These are phyloP conservation scores for Peromyscus nudipes DNA, from an alignment of 2,797 vertebrate species.

Conservation along the genomic window DNA sequence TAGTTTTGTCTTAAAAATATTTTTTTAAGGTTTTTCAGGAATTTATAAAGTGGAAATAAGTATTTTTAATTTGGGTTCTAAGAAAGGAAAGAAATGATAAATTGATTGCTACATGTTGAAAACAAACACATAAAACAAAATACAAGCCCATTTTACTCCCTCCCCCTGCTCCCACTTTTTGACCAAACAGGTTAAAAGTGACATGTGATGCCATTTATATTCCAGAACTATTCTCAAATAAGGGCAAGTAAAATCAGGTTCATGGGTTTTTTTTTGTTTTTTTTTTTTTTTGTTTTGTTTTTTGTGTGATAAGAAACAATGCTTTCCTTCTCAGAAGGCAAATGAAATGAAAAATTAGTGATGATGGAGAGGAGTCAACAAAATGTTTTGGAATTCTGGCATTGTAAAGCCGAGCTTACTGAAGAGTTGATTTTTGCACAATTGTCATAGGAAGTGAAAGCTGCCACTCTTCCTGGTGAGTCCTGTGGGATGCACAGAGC, in stretches of 20 bases:
- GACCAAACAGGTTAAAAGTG: slow-evolving; percentile 44
- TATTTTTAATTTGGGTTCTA: slow-evolving; percentile 61
- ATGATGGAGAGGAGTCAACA: slow-evolving; percentile 58
- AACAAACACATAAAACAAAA: slow-evolving; percentile 29
- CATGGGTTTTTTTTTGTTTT: not conserved
- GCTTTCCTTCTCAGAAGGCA: slow-evolving; percentile 77
- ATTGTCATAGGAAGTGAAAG: slow-evolving; percentile 21
- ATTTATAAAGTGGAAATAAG: slow-evolving; percentile 47
- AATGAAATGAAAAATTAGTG: slow-evolving; percentile 46
- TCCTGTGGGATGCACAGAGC: not conserved
- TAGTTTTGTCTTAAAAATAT: slow-evolving; percentile 56
- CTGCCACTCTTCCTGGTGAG: slow-evolving; percentile 49
- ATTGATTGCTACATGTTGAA: slow-evolving; percentile 21
- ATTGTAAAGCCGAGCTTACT: slow-evolving; percentile 6
- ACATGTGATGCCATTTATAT: not conserved
- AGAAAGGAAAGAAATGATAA: slow-evolving; percentile 25
- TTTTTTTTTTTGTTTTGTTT: not conserved
- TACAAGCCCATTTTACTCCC: not conserved
- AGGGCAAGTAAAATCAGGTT: slow-evolving; percentile 55
- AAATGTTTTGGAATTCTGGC: slow-evolving; percentile 50
- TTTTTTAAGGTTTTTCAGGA: slow-evolving; percentile 58
- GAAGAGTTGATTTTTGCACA: not conserved
- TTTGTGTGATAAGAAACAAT: slow-evolving; percentile 56
- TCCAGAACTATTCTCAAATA: slow-evolving; percentile 43
- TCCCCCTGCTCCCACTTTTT: not conserved